A percentile compares a stretch with the other conserved stretches of the same genome.
Evolutionary conservation across 2,888 invertebrate species (phyloP).

Genomic region (Caenorhabditis becei): DNA sequence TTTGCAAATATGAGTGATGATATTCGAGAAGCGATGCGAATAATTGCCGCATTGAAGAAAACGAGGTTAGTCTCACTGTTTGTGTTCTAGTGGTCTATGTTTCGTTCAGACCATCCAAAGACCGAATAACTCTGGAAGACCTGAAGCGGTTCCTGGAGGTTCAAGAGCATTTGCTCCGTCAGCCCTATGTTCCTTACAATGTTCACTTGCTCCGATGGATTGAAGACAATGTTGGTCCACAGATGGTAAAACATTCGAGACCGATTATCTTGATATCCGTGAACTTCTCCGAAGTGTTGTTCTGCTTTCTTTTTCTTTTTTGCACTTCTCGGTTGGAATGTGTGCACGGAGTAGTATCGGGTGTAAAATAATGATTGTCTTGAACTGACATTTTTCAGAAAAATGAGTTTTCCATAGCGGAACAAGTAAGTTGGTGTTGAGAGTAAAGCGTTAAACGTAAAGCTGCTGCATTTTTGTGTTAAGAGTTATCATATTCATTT

Average conservation of each 20-base stretch:
- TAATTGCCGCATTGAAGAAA: conserved; percentile 81
- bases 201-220: conserved; percentile 81
- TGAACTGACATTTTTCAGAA: conserved; percentile 51
- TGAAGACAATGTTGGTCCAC: conserved; percentile 78
- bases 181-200: conserved; percentile 81
- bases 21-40: conserved; percentile 81
- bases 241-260: conserved; percentile 65
- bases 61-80: conserved; percentile 69
- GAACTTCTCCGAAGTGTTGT: conserved; percentile 24
- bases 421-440: conserved; percentile 53
- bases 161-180: conserved; percentile 79
- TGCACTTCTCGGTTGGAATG: conserved; percentile 25
- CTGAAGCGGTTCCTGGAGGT: conserved; percentile 81
- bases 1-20: conserved; percentile 81
- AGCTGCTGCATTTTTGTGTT: conserved; percentile 40
- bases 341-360: conserved; percentile 49
- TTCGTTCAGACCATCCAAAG: conserved; percentile 76
- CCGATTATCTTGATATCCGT: conserved; percentile 21
- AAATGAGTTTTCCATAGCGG: conserved; percentile 60
- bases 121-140: conserved; percentile 81
- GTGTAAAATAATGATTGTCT: conserved; percentile 5
- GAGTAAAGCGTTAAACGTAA: not conserved
- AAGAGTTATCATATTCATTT: not conserved
- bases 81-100: not conserved
- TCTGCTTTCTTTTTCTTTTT: conserved; percentile 21